A percentile compares a stretch with the other conserved stretches of the same genome.
These are phyloP conservation scores for Phalanger gymnotis DNA, from an alignment of 2,797 vertebrate species.

Conservation along the genomic window DNA sequence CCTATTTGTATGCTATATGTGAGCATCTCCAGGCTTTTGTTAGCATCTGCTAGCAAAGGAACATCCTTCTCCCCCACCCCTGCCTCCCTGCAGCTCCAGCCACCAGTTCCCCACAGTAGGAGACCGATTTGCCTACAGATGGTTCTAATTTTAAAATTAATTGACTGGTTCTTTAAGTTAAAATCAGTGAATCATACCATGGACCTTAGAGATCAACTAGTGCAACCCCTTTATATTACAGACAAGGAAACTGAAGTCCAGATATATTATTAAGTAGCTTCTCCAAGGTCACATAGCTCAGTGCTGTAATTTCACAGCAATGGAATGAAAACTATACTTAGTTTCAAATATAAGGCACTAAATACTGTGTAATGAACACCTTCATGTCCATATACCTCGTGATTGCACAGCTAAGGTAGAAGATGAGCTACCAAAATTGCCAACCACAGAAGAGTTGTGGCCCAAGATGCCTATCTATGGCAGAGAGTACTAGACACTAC, in stretches of 20 bases:
- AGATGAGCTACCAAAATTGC: neutral
- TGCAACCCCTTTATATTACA: neutral
- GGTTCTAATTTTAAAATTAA: slow-evolving; percentile 3
- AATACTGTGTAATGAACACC: neutral
- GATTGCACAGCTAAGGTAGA: neutral
- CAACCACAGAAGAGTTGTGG: neutral
- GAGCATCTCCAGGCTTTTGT: neutral
- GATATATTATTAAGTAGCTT: neutral
- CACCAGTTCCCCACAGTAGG: slow-evolving; percentile 1
- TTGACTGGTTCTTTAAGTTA: neutral
- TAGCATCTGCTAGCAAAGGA: neutral
- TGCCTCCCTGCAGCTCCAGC: neutral
- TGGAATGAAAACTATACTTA: neutral
- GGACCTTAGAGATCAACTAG: neutral
- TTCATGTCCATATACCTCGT: neutral
- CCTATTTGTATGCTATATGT: neutral
- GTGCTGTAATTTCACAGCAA: neutral
- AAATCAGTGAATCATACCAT: neutral
- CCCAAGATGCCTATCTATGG: neutral
- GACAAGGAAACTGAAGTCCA: neutral
- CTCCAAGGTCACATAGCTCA: neutral
- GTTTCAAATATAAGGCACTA: neutral
- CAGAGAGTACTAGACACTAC: neutral
- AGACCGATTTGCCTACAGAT: neutral
- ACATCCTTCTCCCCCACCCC: neutral